Conservation (phyloP, 2,113 vertebrate species). For the Electrona antarctica region DNA sequence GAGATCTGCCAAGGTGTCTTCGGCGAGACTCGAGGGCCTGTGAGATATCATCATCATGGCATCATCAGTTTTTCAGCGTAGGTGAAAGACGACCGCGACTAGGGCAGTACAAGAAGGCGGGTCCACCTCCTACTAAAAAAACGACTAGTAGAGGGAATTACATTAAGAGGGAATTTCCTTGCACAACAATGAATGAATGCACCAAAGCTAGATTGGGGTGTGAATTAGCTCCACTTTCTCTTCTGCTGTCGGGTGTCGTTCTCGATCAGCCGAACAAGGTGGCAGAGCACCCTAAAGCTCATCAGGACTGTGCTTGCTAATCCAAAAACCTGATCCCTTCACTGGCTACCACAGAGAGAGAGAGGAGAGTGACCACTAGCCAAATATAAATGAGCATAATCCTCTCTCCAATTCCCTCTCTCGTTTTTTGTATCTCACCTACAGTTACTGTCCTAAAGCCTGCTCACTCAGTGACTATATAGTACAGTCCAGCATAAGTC, state of each 20-base stretch:
- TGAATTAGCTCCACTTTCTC: background rate
- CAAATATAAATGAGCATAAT: constrained; percentile 7
- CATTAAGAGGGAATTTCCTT: background rate
- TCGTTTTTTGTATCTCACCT: constrained; percentile 22
- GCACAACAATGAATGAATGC: too few relatives aligned
- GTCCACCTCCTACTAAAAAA: background rate
- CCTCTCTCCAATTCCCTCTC: background rate
- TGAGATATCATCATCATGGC: too few relatives aligned
- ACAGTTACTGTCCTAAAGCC: constrained; percentile 7
- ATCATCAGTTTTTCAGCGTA: too few relatives aligned
- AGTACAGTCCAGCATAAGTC: constrained; percentile 21
- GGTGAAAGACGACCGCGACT: too few relatives aligned
- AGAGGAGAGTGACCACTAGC: background rate
- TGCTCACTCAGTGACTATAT: constrained; percentile 4
- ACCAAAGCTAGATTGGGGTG: too few relatives aligned
- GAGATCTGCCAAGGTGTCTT: too few relatives aligned
- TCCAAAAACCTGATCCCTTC: background rate
- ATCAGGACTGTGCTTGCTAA: constrained; percentile 16
- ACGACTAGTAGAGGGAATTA: background rate
- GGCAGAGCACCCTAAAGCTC: constrained; percentile 5
- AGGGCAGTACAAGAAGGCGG: too few relatives aligned
- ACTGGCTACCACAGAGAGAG: background rate
- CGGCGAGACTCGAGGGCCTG: too few relatives aligned
- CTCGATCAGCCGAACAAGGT: background rate
- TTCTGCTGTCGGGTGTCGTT: background rate